Conservation (phyloP, 2,888 invertebrate species). For the Microplitis manilae region DNA sequence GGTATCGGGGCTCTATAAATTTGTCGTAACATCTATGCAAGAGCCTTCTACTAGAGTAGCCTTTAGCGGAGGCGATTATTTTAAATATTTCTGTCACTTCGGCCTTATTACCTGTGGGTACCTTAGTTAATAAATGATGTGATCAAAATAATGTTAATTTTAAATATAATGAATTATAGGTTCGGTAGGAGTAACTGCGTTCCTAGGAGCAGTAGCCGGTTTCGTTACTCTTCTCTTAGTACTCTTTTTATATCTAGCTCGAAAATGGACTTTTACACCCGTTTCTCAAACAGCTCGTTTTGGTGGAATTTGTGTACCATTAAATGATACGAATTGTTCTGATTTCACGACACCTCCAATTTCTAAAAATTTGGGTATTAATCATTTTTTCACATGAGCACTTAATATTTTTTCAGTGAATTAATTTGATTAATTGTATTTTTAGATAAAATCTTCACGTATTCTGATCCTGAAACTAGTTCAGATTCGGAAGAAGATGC, state of each 20-base stretch:
- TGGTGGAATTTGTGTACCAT: slow-evolving; percentile 72
- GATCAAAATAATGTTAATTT: not conserved
- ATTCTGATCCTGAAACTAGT: slow-evolving; percentile 79
- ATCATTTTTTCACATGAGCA: not conserved
- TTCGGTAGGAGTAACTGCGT: slow-evolving; percentile 88
- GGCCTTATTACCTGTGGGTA: no score
- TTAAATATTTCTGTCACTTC: no score
- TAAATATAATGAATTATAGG: slow-evolving; percentile 70
- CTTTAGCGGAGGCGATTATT: no score
- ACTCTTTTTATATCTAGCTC: slow-evolving; percentile 89
- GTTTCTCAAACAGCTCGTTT: slow-evolving; percentile 70
- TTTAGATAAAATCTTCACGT: slow-evolving; percentile 76
- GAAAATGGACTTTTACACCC: slow-evolving; percentile 80
- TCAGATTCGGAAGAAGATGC: slow-evolving; percentile 85
- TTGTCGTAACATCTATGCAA: no score
- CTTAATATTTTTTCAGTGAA: no score
- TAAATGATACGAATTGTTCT: slow-evolving; percentile 63
- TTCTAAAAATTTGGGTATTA: slow-evolving; percentile 67
- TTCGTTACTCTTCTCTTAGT: slow-evolving; percentile 87
- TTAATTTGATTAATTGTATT: slow-evolving; percentile 5
- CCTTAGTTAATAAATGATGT: not conserved
- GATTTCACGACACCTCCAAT: slow-evolving; percentile 64
- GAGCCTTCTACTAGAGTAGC: no score
- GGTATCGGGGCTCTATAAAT: no score
- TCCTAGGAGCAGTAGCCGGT: slow-evolving; percentile 89